Conservation (phyloP, 2,888 invertebrate species). For the Meiosimyza decipiens region DNA sequence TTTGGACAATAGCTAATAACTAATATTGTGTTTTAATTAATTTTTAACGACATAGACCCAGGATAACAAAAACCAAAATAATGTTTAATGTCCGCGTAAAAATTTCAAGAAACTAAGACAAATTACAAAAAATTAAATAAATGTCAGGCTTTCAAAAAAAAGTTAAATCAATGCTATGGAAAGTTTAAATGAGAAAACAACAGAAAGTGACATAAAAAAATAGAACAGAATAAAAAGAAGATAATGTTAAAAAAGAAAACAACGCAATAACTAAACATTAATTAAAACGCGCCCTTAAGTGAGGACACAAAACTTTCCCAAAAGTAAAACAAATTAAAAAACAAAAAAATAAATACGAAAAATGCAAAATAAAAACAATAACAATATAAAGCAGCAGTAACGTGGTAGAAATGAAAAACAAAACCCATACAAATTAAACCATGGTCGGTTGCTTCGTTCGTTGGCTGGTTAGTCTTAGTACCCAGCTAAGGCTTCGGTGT, state of each 20-base stretch:
- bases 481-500: too few relatives aligned
- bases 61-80: background rate
- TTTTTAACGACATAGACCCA: slow-evolving; percentile 5
- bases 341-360: background rate
- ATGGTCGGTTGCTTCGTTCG: background rate
- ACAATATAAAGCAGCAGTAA: background rate
- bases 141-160: background rate
- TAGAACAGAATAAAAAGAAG: background rate
- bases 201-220: background rate
- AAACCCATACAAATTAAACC: slow-evolving; percentile 22
- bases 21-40: slow-evolving; percentile 21
- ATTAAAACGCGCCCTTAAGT: slow-evolving; percentile 27
- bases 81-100: background rate
- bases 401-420: slow-evolving; percentile 20
- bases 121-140: background rate
- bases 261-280: slow-evolving; percentile 19
- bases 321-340: background rate
- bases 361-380: slow-evolving; percentile 4
- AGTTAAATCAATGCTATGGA: too few relatives aligned
- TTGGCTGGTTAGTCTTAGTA: too few relatives aligned
- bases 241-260: background rate
- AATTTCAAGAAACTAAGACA: background rate
- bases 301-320: slow-evolving; percentile 4
- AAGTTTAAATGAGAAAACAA: background rate
- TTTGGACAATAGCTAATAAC: background rate